A percentile compares a stretch with the other conserved stretches of the same genome.
Conservation (phyloP, 64 coral and sea anemone genomes). For the Acropora yongei region DNA sequence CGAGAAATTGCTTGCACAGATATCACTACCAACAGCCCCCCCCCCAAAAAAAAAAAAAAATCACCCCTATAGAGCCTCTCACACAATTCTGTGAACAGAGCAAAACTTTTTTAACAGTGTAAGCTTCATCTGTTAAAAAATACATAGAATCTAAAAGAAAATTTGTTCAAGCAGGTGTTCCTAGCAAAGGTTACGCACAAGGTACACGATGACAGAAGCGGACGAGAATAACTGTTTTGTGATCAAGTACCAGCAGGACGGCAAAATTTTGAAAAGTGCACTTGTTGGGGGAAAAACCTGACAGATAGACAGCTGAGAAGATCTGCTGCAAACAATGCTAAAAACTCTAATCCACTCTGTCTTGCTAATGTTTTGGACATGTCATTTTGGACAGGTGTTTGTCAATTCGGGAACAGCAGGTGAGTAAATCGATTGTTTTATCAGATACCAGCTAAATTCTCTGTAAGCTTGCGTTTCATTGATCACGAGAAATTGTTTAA, state of each 20-base stretch:
- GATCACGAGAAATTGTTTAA: too few species aligned
- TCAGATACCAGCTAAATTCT: not conserved
- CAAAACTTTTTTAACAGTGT: too few species aligned
- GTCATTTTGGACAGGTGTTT: slow-evolving; percentile 10
- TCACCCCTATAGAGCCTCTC: too few species aligned
- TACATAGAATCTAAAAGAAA: not conserved
- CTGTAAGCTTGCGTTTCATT: not conserved
- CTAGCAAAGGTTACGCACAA: not conserved
- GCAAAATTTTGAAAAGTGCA: not conserved
- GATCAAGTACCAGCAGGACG: not conserved
- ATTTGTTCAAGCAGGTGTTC: not conserved
- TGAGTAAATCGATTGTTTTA: slow-evolving; percentile 31
- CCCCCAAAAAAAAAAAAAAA: too few species aligned
- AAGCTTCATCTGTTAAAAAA: not conserved
- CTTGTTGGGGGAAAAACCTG: not conserved
- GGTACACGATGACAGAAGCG: slow-evolving; percentile 7
- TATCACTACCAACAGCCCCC: too few species aligned
- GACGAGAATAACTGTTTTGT: slow-evolving; percentile 20
- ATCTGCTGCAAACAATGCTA: not conserved
- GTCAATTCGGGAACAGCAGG: slow-evolving; percentile 6
- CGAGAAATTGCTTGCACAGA: too few species aligned
- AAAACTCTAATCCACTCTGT: not conserved
- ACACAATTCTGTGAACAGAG: not conserved
- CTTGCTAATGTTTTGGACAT: not conserved
- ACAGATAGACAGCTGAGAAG: not conserved